Evolutionary conservation across 2,113 vertebrate genomes (phyloP), one percentile per base, ranked within the genome.

Genomic region (Trogon surrucura): DNA sequence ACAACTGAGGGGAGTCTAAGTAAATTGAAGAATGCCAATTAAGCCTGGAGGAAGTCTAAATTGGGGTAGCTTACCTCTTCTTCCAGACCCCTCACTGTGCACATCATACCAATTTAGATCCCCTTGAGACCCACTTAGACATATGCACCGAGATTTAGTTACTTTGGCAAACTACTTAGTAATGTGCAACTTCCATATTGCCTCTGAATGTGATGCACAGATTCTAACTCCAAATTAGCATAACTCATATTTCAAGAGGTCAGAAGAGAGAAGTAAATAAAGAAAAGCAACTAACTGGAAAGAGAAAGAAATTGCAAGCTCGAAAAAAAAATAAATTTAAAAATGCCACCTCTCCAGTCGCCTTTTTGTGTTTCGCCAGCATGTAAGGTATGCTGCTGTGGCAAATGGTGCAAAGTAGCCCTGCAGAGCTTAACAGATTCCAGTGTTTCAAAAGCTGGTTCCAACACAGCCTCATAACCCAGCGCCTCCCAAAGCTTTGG

Each of bases 41-140:
- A 96, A 94, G 54, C 64, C 88, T 92, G 79, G 69, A 95, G 54
- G 83, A 95, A 97, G 44, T 34, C 75, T 95, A 89, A 89, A 91
- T 6, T 79, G 47, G 54, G 51, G 86, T 62, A 82, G 72, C 66
- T 93, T 74, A 79, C 77, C 50, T 93, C 72, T 89, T 92, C 87
- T 92, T 84, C 25, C 66, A 91, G 78, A 81, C 45, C 22, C 22
- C 86, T 80, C 16, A 20, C 34, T 41, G 51, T 80, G 85, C 64
- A 71, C 44, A 57, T 87, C 57, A 80, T 12, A 87, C 45, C 77
- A 50, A 56, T 65, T 53, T 53, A 93, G 73, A 85, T 12, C 13
- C 62, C 70, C 73, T 32, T 64, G 69, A 73, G 73, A 85, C 57
- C 79, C 80, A 73, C 66, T 83, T 13, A 64, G 58, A 65, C 44